Conservation (phyloP, 1,140 invertebrate genomes). For the Metaphire vulgaris region DNA sequence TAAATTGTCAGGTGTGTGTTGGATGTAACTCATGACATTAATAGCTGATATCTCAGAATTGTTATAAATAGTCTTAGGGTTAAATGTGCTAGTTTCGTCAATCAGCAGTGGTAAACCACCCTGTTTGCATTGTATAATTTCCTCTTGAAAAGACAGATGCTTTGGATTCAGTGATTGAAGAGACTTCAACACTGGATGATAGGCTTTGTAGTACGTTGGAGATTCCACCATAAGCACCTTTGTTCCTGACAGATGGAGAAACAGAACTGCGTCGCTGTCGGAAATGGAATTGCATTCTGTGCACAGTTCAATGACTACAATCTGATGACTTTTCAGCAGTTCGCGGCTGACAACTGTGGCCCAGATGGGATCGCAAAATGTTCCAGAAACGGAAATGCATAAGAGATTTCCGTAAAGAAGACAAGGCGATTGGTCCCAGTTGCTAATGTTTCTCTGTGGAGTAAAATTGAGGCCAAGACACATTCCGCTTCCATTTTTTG, state of each 20-base stretch:
- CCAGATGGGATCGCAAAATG: conserved; percentile 20
- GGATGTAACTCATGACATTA: no score
- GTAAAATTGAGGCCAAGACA: background rate
- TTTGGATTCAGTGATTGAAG: background rate
- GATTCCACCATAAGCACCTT: conserved; percentile 12
- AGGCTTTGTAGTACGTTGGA: conserved; percentile 13
- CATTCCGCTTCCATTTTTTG: background rate
- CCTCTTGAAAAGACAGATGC: conserved; percentile 9
- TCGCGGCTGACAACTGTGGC: conserved; percentile 12
- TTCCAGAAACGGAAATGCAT: conserved; percentile 8
- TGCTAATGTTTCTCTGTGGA: background rate
- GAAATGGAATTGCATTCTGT: conserved; percentile 11
- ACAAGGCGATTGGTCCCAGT: conserved; percentile 12
- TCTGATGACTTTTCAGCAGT: background rate
- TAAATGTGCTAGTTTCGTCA: no score
- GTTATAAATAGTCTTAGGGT: no score
- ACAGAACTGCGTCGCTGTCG: conserved; percentile 5
- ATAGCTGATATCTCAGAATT: no score
- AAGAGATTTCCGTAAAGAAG: conserved; percentile 20
- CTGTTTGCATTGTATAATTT: background rate
- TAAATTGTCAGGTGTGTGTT: no score
- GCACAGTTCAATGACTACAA: conserved; percentile 18
- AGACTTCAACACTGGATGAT: conserved; percentile 20
- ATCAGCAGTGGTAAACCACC: background rate
- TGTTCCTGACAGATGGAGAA: background rate